These are phyloP conservation scores for Papilio xuthus DNA, from an alignment of 1,140 invertebrate genomes.

Conservation along the genomic window DNA sequence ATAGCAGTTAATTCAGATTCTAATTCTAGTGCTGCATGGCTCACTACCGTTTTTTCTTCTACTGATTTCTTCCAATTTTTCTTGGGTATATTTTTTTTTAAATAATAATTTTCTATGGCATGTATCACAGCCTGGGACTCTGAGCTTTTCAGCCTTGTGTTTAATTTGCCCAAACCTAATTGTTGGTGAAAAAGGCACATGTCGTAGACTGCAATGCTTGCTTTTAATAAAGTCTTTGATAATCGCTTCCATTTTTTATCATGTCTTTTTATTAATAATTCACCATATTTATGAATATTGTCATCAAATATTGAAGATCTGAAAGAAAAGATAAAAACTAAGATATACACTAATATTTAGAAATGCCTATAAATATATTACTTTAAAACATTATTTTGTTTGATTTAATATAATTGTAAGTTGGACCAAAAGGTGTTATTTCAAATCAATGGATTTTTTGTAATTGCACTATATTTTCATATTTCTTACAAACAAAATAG, in stretches of 20 bases:
- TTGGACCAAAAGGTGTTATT: too few species aligned
- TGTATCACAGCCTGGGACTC: constrained; percentile 51
- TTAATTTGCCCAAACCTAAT: constrained; percentile 50
- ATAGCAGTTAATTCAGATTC: constrained; percentile 48
- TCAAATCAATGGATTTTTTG: too few species aligned
- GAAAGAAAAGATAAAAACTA: constrained; percentile 39
- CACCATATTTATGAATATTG: constrained; percentile 73
- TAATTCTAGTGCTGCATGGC: constrained; percentile 44
- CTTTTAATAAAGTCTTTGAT: constrained; percentile 50
- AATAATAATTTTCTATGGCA: constrained; percentile 49
- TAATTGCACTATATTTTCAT: too few species aligned
- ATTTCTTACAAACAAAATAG: too few species aligned
- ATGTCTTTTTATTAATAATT: constrained; percentile 52
- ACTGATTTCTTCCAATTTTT: constrained; percentile 47
- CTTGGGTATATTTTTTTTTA: constrained; percentile 38
- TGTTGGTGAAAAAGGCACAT: constrained; percentile 53
- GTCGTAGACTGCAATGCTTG: constrained; percentile 53
- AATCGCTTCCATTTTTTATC: constrained; percentile 51
- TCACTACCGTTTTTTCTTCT: constrained; percentile 54
- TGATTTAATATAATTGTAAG: too few species aligned
- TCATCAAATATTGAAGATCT: constrained; percentile 70
- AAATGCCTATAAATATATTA: too few species aligned
- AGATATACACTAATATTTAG: neutral
- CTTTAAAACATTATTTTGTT: too few species aligned
- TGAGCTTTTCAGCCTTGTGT: constrained; percentile 49